phyloP scores from a whole-genome alignment of 1,140 invertebrate species.

The Brachionus asplanchnoidis region DNA sequence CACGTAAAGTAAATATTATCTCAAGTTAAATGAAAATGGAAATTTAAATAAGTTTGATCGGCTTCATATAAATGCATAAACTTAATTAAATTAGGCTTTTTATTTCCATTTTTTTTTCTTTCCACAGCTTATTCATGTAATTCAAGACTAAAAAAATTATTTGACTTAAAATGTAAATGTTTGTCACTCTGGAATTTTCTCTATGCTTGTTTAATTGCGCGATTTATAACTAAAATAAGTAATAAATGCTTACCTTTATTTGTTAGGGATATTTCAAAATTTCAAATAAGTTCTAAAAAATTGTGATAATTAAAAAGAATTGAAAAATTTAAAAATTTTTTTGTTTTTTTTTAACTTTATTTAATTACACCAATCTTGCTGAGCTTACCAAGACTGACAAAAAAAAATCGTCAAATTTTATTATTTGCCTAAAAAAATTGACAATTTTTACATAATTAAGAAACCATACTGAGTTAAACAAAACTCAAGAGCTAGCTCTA shows the following conservation, averaged over 20 bases:
- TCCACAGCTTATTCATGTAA: background rate
- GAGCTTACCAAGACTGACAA: too few species aligned
- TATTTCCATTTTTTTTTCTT: background rate
- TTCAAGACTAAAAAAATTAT: background rate
- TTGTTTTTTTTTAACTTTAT: background rate
- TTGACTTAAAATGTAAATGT: background rate
- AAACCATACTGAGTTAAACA: too few species aligned
- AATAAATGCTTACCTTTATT: background rate
- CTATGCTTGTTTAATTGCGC: background rate
- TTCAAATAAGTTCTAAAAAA: background rate
- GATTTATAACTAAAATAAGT: too few species aligned
- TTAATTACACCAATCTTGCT: too few species aligned
- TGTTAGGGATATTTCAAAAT: background rate
- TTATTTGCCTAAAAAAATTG: too few species aligned
- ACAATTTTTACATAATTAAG: too few species aligned
- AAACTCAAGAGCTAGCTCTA: too few species aligned
- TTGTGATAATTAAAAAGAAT: background rate
- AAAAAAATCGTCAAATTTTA: too few species aligned
- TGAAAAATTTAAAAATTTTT: background rate
- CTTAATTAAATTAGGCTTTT: constrained; percentile 4
- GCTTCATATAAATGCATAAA: background rate
- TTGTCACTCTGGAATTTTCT: background rate
- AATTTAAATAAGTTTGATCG: background rate
- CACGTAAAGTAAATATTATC: constrained; percentile 24
- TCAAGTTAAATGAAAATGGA: background rate